Evolutionary conservation across 1,140 invertebrate genomes (phyloP), one percentile per base, ranked within the genome.

Genomic region (Antheraea pernyi): DNA sequence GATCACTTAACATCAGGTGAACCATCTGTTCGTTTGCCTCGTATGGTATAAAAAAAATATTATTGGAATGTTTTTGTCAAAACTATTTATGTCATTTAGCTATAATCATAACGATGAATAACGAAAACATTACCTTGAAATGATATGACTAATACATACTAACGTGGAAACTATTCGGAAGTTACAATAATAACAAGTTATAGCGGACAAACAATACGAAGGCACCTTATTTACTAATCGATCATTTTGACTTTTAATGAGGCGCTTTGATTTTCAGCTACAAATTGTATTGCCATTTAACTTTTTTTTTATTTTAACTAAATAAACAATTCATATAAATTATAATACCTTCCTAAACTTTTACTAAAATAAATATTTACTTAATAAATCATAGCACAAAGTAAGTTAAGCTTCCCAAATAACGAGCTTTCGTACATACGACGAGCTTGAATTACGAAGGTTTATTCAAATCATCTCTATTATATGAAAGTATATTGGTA

Each of bases 401-500:
- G 22, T 30, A 30, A 30, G 22, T 30, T 10, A 42, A 42, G 39
- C 16, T 53, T 53, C 46, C 46, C 16, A 53, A 53, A 53, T n/a
- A 10, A 16, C 13, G 13, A 59, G 7, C 68, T 74, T 65, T 67
- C 68, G 67, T 73, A 59, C 70, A 69, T 70, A 36, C 63, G 59
- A 58, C 53, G 59, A 65, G 19, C 30, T n/a, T 53, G 48, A 58
- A 30, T 19, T 37, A 39, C 19, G 16, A 48, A 70, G 68, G 61
- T 68, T 74, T 74, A 68, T 68, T 74, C 61, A 74, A 68, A 71
- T 74, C 16, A 39, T 59, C 16, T 36, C 61, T 48, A 65, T 62
- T 68, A 67, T 67, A 80, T 70, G 70, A 69, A 70, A 72, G 68
- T 76, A 74, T 76, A 72, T 79, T 69, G 71, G 72, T 70, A 69